Evolutionary conservation across 2,888 invertebrate genomes (phyloP).

Genomic region (Mylabris sibirica): DNA sequence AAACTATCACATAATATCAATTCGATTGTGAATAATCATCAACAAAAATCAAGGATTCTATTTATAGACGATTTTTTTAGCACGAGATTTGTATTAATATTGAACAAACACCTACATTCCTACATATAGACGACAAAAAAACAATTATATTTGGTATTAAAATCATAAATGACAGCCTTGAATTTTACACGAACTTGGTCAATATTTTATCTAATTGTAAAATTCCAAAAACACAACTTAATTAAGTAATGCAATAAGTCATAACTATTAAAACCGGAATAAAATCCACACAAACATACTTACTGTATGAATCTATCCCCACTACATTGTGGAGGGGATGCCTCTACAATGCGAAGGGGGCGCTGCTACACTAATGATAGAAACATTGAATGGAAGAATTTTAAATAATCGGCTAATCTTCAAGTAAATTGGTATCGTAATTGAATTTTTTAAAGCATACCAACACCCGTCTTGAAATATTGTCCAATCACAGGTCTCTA

Average conservation of each 20-base stretch:
- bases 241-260: too few relatives aligned
- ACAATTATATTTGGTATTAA: background rate
- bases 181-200: background rate
- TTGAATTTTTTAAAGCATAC: too few relatives aligned
- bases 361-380: too few relatives aligned
- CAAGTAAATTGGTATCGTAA: too few relatives aligned
- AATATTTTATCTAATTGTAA: background rate
- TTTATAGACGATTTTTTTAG: background rate
- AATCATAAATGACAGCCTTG: slow-evolving; percentile 14
- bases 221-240: background rate
- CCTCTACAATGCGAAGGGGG: too few relatives aligned
- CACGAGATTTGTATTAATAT: slow-evolving; percentile 5
- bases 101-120: slow-evolving; percentile 3
- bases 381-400: too few relatives aligned
- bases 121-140: background rate
- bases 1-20: background rate
- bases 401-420: too few relatives aligned
- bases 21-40: background rate
- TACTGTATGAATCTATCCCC: too few relatives aligned
- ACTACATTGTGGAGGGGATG: too few relatives aligned
- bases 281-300: too few relatives aligned
- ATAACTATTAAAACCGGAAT: too few relatives aligned
- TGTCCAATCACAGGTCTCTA: too few relatives aligned
- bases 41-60: background rate
- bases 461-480: background rate